Base-by-base conservation (phyloP, 2,888 invertebrate genomes). In the Lycia hirtaria region DNA sequence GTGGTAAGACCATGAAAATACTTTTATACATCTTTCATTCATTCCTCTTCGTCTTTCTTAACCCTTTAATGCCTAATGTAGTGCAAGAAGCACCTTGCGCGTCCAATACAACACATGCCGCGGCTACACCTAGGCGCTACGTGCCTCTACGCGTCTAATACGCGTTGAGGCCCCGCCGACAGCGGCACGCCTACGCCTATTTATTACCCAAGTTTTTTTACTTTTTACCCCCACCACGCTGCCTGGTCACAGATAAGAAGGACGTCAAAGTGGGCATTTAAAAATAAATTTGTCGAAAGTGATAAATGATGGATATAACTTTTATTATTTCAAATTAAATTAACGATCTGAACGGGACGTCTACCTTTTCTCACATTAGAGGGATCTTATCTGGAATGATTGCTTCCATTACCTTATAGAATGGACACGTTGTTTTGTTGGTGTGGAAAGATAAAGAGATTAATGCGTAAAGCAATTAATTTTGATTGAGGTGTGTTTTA, bases 261-360 rank as follows among this genome's bases (percentile, higher is more conserved):
- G 81, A 83, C 84, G 73, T 81, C 83, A 80, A 81, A 84, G 83
- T 85, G 83, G 85, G 84, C 88, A 87, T 90, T 92, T 91, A 91
- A 89, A 92, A 89, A 87, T 88, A 87, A 92, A 92, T 92, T 92
- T 92, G 92, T 92, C 88, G 88, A 88, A 89, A 87, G 89, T 88
- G 90, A 91, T 90, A 91, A 91, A 91, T 88, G 91, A 87, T 83
- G 88, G 83, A 87, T 89, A 90, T 88, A 88, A 88, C 78, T 89
- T 90, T 91, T 90, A 91, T 91, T 91, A 90, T 89, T 88, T 90
- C 88, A 88, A 90, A 91, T 91, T 90, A 90, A 91, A 91, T 90
- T 88, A 91, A 90, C 90, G 88, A 89, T 84, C 84, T 82, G 74
- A 79, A 77, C 81, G 86, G 79, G 76, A 78, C 83, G 85, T 88